A percentile compares a stretch with the other conserved stretches of the same genome.
Conservation (phyloP, 2,113 vertebrate species). For the Amazona vittata region DNA sequence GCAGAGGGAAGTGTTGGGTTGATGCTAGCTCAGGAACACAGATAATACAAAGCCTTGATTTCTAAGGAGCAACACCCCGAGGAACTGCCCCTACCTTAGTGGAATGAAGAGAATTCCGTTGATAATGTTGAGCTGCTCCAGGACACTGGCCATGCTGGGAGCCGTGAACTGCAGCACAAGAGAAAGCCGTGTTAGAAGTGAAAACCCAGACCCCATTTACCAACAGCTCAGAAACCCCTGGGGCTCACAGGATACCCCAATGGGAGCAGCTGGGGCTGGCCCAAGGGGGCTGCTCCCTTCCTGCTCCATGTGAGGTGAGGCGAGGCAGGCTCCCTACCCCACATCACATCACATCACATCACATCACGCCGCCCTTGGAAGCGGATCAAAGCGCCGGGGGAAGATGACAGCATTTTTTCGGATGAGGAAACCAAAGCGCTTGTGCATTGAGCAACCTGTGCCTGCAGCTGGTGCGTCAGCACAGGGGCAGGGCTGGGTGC, state of each 20-base stretch:
- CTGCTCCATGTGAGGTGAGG: not conserved
- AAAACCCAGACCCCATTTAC: not conserved
- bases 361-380: not conserved
- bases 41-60: not conserved
- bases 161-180: constrained; percentile 85
- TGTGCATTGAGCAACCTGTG: constrained; percentile 23
- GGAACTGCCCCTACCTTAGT: constrained; percentile 83
- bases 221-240: not conserved
- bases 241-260: fast-evolving
- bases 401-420: not conserved
- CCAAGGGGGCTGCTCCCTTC: not conserved
- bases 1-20: not conserved
- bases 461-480: not conserved
- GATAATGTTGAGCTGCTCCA: constrained; percentile 98
- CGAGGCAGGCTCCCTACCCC: not conserved
- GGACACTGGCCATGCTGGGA: constrained; percentile 94
- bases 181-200: not conserved
- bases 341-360: not conserved
- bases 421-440: not conserved
- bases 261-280: not conserved
- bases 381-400: constrained; percentile 14
- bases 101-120: constrained; percentile 99
- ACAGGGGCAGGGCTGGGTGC: not conserved
- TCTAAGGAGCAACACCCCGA: not conserved
- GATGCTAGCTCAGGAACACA: not conserved